Evolutionary conservation across 2,888 invertebrate genomes (phyloP), one percentile per base, ranked within the genome.

Genomic region (Girardia tigrina): DNA sequence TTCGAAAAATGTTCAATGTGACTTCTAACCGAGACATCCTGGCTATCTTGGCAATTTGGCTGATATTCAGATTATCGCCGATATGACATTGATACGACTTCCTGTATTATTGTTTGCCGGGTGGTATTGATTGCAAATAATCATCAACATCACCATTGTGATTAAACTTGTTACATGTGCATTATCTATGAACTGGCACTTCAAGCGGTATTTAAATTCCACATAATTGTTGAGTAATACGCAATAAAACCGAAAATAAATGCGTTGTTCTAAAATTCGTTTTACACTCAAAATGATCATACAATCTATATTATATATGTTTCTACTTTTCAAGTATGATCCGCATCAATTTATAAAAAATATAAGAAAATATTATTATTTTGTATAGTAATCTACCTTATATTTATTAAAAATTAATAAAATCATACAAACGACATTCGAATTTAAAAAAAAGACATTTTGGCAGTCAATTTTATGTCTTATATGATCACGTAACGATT

Each of bases 31-130:
- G 56, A 56, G 56, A 56, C 56, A 56, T 56, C 56, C 56, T 56
- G 56, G 56, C 56, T 56, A 56, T 56, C 56, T 23, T 56, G 56
- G 56, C 56, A 56, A 56, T 56, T 56, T 56, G 56, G 56, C 56
- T 56, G 56, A 4, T 56, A 56, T 56, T 56, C 56, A 56, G 56
- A 56, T 56, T 56, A 56, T 56, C 56, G 56, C 56, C 56, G 56
- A 56, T 56, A 56, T 56, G 56, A 56, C 56, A 56, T 56, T 56
- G 56, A 56, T 56, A 56, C 56, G n/a, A 56, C 56, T 56, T 56
- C 56, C 56, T 56, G 56, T 56, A 56, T 56, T 56, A 8, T 56
- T 56, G 56, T 56, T 56, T 56, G 56, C 56, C 56, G 56, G 56
- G 56, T 56, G 56, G 56, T 56, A 56, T 4, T 56, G 56, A 56